phyloP scores from a whole-genome alignment of 2,888 invertebrate species.

The Linyphia triangularis region DNA sequence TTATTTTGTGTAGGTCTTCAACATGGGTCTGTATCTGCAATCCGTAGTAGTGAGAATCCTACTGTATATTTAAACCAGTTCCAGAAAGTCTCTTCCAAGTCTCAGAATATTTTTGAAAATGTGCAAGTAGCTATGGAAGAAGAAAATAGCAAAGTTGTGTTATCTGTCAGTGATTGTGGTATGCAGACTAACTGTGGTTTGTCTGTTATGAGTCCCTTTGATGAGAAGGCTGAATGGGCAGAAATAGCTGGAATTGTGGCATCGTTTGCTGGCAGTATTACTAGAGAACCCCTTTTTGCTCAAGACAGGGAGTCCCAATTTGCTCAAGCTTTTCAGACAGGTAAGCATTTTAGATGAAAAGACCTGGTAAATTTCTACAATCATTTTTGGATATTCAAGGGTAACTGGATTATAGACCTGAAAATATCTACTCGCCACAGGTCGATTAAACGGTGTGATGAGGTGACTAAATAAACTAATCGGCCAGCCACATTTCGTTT shows the following conservation, averaged over 20 bases:
- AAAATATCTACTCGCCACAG: too few relatives aligned
- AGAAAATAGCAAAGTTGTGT: slow-evolving; percentile 55
- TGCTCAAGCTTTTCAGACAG: slow-evolving; percentile 76
- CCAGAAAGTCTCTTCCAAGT: slow-evolving; percentile 50
- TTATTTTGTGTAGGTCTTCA: slow-evolving; percentile 71
- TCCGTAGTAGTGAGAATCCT: slow-evolving; percentile 16
- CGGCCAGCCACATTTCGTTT: too few relatives aligned
- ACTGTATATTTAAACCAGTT: slow-evolving; percentile 5
- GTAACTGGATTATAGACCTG: too few relatives aligned
- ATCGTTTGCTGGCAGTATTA: slow-evolving; percentile 86
- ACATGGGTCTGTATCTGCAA: slow-evolving; percentile 73
- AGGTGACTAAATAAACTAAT: too few relatives aligned
- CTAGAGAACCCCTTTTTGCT: slow-evolving; percentile 79
- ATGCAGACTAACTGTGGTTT: slow-evolving; percentile 57
- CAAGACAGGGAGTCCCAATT: slow-evolving; percentile 79
- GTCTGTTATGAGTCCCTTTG: slow-evolving; percentile 87
- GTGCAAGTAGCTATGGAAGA: slow-evolving; percentile 72
- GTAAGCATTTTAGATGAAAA: slow-evolving; percentile 44
- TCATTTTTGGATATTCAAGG: too few relatives aligned
- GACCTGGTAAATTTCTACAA: too few relatives aligned
- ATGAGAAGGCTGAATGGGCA: slow-evolving; percentile 97
- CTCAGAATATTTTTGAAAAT: slow-evolving; percentile 72
- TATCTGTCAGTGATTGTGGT: slow-evolving; percentile 51
- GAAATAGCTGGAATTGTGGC: slow-evolving; percentile 98
- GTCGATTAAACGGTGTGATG: too few relatives aligned